Base-by-base conservation (phyloP, 2,888 invertebrate genomes). In the Melipona beecheii region DNA sequence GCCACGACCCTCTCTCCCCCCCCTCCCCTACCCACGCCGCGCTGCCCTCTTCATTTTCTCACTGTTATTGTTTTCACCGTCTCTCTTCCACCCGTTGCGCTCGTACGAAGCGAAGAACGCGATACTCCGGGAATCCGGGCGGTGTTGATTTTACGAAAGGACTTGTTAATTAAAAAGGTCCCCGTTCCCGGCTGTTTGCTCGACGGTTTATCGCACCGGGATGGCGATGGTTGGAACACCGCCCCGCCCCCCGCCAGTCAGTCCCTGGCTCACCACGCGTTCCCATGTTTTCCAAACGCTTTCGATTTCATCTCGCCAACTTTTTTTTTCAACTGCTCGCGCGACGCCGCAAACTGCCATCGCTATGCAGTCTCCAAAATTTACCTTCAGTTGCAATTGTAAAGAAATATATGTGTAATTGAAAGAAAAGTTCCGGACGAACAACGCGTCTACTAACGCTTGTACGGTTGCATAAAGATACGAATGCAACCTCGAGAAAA, bases 51-150 rank as follows among this genome's bases (percentile, higher is more conserved):
- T 79, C 64, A 84, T 77, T 85, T 76, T 84, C 85, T 83, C 81
- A 70, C 84, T 77, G 81, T 85, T 87, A 86, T 88, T 84, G 85
- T 75, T 80, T 79, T 60, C n/a, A 60, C 2, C 54, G 62, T 75
- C 56, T 43, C 75, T 66, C 64, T 66, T 60, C 52, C 17, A 21
- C 19, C 11, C 36, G 36, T 36, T 13, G 56, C 71, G 77, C 19
- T 54, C 52, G 24, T 58, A n/a, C 62, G 50, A 31, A 58, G 54
- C 62, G 36, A 77, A 66, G 78, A 66, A 56, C 58, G 31, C 74
- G 66, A 56, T 71, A 62, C 65, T 62, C 64, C 54, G 64, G 24
- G 65, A 24, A 52, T 50, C 54, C 43, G 21, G 24, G n/a, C 17
- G 62, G 58, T 65, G 54, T 79, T 75, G 70, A 77, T 81, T 84